phyloP scores from a whole-genome alignment of 2,113 vertebrate genomes.

The Athene noctua region DNA sequence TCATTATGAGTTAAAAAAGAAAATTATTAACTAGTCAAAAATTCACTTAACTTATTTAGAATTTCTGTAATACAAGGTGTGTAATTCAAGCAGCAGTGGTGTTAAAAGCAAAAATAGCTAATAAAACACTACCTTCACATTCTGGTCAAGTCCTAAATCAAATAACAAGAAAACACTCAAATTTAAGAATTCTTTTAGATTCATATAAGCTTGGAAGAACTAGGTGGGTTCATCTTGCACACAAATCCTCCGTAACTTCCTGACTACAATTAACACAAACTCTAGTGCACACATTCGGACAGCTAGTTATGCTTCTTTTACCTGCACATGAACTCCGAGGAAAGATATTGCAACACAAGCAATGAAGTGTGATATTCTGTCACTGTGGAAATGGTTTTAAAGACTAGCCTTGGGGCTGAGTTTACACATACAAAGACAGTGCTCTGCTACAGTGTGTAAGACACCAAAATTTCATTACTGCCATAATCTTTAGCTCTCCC shows the following conservation, averaged over 20 bases:
- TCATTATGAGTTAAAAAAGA: background rate
- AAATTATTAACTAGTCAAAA: background rate
- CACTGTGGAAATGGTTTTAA: background rate
- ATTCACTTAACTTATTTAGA: background rate
- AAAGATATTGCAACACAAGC: background rate
- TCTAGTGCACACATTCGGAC: accelerated
- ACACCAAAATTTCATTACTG: background rate
- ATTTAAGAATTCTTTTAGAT: background rate
- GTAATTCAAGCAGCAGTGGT: background rate
- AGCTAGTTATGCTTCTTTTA: background rate
- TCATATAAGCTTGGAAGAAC: background rate
- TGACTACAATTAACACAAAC: background rate
- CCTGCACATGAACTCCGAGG: background rate
- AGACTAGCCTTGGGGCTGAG: background rate
- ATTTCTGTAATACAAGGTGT: background rate
- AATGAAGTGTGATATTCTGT: background rate
- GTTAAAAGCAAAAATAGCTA: background rate
- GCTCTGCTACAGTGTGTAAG: background rate
- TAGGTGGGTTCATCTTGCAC: background rate
- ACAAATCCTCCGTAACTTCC: background rate
- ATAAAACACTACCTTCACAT: background rate
- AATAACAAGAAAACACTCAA: background rate
- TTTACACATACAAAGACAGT: background rate
- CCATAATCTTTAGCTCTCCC: background rate
- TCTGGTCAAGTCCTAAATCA: background rate